Evolutionary conservation across 2,797 vertebrate species (phyloP).

Genomic region (Chrosomus eos): DNA sequence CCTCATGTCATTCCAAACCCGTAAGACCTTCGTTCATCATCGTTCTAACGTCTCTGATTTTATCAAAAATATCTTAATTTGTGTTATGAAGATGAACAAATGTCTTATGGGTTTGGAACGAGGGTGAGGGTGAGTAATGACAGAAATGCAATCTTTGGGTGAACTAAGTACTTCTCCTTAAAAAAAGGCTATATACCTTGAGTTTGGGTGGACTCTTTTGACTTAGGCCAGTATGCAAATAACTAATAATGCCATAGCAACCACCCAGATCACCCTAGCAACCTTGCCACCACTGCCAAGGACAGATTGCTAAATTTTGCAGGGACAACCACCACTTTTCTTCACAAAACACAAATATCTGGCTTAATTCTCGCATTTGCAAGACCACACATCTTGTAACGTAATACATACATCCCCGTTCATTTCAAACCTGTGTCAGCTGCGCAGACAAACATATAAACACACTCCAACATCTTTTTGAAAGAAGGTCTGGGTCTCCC

Average conservation of each 20-base stretch:
- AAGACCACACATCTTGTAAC: neutral
- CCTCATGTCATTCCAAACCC: too few relatives aligned
- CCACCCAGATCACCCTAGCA: neutral
- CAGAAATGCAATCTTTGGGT: too few relatives aligned
- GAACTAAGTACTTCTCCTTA: too few relatives aligned
- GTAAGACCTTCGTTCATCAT: too few relatives aligned
- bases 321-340: neutral
- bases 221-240: neutral
- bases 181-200: neutral
- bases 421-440: neutral
- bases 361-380: neutral
- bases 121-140: too few relatives aligned
- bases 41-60: too few relatives aligned
- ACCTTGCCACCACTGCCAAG: neutral
- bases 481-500: conserved; percentile 1
- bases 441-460: neutral
- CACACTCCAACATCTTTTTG: conserved; percentile 23
- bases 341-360: neutral
- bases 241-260: neutral
- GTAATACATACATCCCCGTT: neutral
- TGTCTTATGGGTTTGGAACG: too few relatives aligned
- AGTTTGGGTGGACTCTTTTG: neutral
- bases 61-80: too few relatives aligned
- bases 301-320: neutral
- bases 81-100: too few relatives aligned